Evolutionary conservation across 1,140 invertebrate species (phyloP), one percentile per base, ranked within the genome.

Genomic region (Listronotus oregonensis): DNA sequence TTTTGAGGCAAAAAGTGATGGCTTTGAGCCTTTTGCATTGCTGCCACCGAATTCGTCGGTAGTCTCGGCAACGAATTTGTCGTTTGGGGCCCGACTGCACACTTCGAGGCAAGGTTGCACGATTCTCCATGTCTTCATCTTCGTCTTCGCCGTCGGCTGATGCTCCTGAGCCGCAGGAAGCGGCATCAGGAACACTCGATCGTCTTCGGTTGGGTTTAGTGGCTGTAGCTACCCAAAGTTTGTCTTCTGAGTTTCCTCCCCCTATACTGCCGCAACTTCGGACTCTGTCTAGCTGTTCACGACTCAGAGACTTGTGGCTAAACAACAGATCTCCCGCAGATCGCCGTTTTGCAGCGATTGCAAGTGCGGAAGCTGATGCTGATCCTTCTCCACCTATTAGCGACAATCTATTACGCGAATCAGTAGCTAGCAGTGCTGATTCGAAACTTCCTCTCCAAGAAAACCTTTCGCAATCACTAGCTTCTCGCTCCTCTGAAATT

Each of bases 401-500:
- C 49, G 89, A 88, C 31, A 92, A 79, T 67, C 89, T 90, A 11
- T 89, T 91, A 57, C 91, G 83, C 1, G 90, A 92, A 75, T 94
- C 92, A 37, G 87, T 88, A 11, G 90, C 90, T 77, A 94, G 86
- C 37, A 94, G 79, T 9, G 92, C 91, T 4, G 91, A 93, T 75
- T 95, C 93, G 79, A 95, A 94, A 79, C 92, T 94, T 55, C 92
- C 92, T 63, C 92, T 84, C 92, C 93, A 94, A 59, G 91, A 93
- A 79, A 94, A 94, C 49, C 92, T 81, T 76, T 95, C 92, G 82
- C 91, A 90, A 73, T 94, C 91, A 80, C 90, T 92, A n/a, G 90
- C 87, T 69, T 90, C 89, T 61, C 87, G 84, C 82, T 86, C 89
- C 80, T 86, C 90, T 1, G 80, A 82, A 76, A 81, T 86, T 78